A percentile compares a stretch with the other conserved stretches of the same genome.
These are phyloP conservation scores for Pithys albifrons DNA, from an alignment of 2,113 vertebrate species.

Conservation along the genomic window DNA sequence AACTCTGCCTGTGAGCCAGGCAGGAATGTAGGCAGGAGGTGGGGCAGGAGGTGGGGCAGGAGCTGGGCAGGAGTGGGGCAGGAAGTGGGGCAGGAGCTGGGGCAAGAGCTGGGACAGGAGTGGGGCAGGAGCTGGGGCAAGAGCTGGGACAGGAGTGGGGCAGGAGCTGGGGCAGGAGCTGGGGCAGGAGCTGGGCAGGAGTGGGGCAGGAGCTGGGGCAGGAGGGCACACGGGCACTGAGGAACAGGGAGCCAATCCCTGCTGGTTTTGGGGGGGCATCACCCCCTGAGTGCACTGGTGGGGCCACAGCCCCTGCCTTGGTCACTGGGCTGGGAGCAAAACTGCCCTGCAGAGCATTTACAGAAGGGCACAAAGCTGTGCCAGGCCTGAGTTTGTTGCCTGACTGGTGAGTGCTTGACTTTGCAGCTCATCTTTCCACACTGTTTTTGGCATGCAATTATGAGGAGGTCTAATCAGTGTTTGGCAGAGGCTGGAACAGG, in stretches of 20 bases:
- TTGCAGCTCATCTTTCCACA: background rate
- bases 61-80: no score
- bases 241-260: background rate
- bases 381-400: conserved; percentile 29
- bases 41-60: no score
- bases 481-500: background rate
- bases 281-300: background rate
- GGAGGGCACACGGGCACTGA: background rate
- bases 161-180: no score
- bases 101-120: no score
- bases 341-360: background rate
- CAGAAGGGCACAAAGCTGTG: background rate
- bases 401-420: conserved; percentile 37
- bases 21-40: background rate
- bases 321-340: background rate
- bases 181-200: no score
- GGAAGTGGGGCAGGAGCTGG: background rate
- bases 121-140: no score
- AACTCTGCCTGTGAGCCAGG: conserved; percentile 35
- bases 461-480: background rate
- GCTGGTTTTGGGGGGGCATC: background rate
- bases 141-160: no score
- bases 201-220: conserved; percentile 28
- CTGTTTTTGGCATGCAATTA: conserved; percentile 10
- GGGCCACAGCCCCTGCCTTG: background rate